Conservation (phyloP, 2,797 vertebrate genomes). For the Spinus olivaceus region DNA sequence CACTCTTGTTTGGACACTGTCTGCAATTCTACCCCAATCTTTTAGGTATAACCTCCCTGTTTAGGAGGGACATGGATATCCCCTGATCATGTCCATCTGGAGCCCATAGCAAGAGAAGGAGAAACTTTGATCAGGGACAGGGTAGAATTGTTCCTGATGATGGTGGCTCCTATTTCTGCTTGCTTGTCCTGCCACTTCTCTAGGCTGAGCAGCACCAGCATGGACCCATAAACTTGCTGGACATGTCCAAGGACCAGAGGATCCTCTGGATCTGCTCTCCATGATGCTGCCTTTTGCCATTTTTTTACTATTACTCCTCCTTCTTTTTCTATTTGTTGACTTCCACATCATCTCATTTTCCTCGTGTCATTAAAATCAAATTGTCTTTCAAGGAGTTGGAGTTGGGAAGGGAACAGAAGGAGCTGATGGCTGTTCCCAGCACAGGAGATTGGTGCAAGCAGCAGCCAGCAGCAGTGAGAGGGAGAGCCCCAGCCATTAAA, state of each 20-base stretch:
- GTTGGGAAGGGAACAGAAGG: not conserved
- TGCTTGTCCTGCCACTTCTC: not conserved
- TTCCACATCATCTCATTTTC: fast-evolving
- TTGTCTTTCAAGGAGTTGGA: not conserved
- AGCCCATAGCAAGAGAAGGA: not conserved
- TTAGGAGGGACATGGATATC: not conserved
- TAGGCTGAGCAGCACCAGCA: not conserved
- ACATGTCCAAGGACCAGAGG: not conserved
- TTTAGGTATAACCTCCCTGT: not conserved
- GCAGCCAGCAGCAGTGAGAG: not conserved
- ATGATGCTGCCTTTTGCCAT: not conserved
- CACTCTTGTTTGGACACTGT: not conserved
- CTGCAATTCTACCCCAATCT: not conserved
- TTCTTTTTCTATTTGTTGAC: not conserved
- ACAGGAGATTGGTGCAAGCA: not conserved
- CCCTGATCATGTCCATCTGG: not conserved
- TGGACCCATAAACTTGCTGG: not conserved
- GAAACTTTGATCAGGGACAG: not conserved
- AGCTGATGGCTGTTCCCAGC: not conserved
- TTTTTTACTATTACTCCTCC: not conserved
- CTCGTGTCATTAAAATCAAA: not conserved
- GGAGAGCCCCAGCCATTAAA: fast-evolving
- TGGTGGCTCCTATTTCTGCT: not conserved
- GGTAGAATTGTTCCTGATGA: not conserved
- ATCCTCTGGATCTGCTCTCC: not conserved